phyloP scores from a whole-genome alignment of 2,113 vertebrate genomes.

The Scolopax mira region DNA sequence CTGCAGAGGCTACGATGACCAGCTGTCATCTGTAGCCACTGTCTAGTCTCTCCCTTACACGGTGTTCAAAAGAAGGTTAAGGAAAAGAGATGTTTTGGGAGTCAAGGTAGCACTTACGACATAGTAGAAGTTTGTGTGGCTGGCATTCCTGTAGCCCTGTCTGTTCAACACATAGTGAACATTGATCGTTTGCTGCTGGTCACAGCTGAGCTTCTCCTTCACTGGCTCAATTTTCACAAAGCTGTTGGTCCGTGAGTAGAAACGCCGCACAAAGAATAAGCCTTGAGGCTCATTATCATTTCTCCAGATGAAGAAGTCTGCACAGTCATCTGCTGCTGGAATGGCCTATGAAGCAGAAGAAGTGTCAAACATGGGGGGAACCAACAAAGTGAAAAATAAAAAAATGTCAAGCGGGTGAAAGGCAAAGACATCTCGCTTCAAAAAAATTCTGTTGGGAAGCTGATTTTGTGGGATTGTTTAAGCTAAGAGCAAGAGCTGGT shows the following conservation, averaged over 20 bases:
- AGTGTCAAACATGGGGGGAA: background rate
- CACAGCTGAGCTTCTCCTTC: constrained; percentile 57
- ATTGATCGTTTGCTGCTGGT: background rate
- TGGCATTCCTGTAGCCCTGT: background rate
- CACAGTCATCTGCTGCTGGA: constrained; percentile 50
- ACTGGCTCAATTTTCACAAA: constrained; percentile 66
- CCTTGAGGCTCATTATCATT: background rate
- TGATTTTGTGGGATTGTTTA: background rate
- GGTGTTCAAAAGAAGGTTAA: background rate
- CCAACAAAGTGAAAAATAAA: background rate
- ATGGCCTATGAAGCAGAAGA: background rate
- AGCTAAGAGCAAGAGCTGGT: background rate
- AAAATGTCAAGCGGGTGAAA: background rate
- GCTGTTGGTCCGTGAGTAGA: constrained; percentile 71
- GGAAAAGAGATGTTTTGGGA: background rate
- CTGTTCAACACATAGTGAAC: constrained; percentile 59
- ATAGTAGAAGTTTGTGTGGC: constrained; percentile 59
- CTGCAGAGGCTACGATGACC: background rate
- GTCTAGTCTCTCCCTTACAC: background rate
- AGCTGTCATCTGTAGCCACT: background rate
- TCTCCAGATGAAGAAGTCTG: constrained; percentile 34
- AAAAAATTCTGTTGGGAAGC: background rate
- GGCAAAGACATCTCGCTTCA: background rate
- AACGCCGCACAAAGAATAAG: constrained; percentile 27
- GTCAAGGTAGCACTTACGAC: constrained; percentile 49